Base-by-base conservation (phyloP, 92 coral and sea anemone genomes). In the Porites lobata region DNA sequence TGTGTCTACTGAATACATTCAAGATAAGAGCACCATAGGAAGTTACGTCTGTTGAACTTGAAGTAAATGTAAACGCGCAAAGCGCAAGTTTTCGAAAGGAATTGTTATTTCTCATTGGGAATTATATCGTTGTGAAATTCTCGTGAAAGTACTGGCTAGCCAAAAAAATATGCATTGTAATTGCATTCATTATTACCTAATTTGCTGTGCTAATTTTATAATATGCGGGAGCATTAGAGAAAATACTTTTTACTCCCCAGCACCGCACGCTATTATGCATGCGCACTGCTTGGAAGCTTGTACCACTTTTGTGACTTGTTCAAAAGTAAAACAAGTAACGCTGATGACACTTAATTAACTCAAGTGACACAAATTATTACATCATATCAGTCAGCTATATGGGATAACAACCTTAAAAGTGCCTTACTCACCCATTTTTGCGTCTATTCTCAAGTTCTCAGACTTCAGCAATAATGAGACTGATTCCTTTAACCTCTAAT, bases 341-440 rank as follows among this genome's bases (percentile, higher is more conserved):
- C 61, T 56, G 11, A 10, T 56, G 61, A 56, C 15, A 10, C 61
- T 10, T 56, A 56, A 56, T 56, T 56, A 56, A 56, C 14, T 56
- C 15, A 14, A 10, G 61, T 56, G 11, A 56, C 15, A 56, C 9
- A n/a, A 65, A 4, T 13, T 13, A 62, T 6, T 14, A 62, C 17
- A 62, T n/a, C 38, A 22, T 18, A 64, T 29, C 38, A 79, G 20
- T 64, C 7, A 12, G 6, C 17, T 47, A 72, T 63, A 38, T 15
- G 3, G 20, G 57, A n/a, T 65, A 63, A 62, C 43, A 15, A 17
- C 77, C 7, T 10, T 11, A 69, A 69, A 54, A 18, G 54, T 14
- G 47, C 8, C 26, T 47, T 14, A 69, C 86, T 69, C 22, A 81
- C 86, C 86, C 86, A 81, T 81, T 29, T 50, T 69, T 29, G 51